These are phyloP conservation scores for Galaxias olidus DNA, from an alignment of 2,797 vertebrate species.

Conservation along the genomic window DNA sequence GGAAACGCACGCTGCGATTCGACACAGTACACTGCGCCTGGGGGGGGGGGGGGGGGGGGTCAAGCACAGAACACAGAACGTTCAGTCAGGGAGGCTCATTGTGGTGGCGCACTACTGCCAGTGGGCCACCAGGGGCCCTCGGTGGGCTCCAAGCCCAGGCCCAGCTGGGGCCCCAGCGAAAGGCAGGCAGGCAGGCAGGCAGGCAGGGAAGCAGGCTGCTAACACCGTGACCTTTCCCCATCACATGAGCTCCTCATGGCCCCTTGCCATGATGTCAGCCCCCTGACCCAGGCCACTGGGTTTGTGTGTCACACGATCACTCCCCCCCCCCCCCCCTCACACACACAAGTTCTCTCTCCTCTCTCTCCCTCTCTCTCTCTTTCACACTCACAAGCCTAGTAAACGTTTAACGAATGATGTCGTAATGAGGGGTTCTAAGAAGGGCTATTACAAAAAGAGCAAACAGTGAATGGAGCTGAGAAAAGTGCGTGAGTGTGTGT, in stretches of 20 bases:
- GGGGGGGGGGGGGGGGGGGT: too few species aligned
- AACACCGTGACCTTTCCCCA: conserved; percentile 51
- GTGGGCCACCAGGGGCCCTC: conserved; percentile 45
- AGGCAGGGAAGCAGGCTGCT: conserved; percentile 11
- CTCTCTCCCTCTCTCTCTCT: too few species aligned
- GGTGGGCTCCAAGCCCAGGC: conserved; percentile 32
- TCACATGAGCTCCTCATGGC: conserved; percentile 57
- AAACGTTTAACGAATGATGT: too few species aligned
- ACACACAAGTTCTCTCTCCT: neutral
- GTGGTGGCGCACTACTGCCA: conserved; percentile 40
- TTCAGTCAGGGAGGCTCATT: conserved; percentile 47
- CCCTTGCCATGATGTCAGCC: conserved; percentile 32
- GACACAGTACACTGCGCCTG: conserved; percentile 14
- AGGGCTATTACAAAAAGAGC: too few species aligned
- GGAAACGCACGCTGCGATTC: neutral
- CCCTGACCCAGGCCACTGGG: conserved; percentile 19
- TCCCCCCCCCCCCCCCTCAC: neutral
- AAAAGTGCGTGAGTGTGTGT: neutral
- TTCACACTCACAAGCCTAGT: neutral
- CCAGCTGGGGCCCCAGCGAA: neutral
- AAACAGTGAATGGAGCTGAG: too few species aligned
- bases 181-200: too few species aligned
- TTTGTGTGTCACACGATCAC: conserved; percentile 25
- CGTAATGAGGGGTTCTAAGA: too few species aligned
- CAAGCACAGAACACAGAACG: conserved; percentile 12